Conservation (phyloP, 2,113 vertebrate species). For the Columbina picui region DNA sequence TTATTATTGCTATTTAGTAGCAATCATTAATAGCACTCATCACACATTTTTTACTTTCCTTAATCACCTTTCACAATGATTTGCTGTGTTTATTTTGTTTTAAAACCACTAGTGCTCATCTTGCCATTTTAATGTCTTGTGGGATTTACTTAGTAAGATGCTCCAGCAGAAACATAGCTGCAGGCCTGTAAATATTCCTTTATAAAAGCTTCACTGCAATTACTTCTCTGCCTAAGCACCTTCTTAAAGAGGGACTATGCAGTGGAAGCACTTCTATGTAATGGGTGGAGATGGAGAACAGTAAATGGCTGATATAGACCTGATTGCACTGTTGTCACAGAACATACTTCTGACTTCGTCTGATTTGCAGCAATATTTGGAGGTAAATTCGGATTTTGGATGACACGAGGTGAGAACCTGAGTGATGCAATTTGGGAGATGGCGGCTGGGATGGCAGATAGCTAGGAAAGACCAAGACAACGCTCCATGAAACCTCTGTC, state of each 20-base stretch:
- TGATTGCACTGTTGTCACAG: background rate
- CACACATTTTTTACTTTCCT: background rate
- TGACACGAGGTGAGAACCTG: background rate
- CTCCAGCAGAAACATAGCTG: background rate
- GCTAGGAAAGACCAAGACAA: background rate
- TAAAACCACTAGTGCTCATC: slow-evolving; percentile 27
- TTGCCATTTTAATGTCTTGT: background rate
- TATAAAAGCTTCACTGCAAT: background rate
- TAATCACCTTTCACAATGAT: slow-evolving; percentile 44
- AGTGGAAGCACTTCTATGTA: background rate
- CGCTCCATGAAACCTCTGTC: background rate
- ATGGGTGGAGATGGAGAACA: background rate
- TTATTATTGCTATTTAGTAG: background rate
- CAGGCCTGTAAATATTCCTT: background rate
- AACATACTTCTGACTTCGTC: background rate
- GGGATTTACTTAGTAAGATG: background rate
- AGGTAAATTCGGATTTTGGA: background rate
- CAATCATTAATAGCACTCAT: background rate
- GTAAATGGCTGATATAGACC: background rate
- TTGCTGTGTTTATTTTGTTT: slow-evolving; percentile 20
- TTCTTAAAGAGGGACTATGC: background rate
- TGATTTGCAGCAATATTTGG: background rate
- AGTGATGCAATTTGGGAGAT: background rate
- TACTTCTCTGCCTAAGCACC: background rate
- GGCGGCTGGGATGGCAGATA: background rate